These are phyloP conservation scores for Lipotes vexillifer DNA, from an alignment of 2,113 vertebrate genomes.

Conservation along the genomic window DNA sequence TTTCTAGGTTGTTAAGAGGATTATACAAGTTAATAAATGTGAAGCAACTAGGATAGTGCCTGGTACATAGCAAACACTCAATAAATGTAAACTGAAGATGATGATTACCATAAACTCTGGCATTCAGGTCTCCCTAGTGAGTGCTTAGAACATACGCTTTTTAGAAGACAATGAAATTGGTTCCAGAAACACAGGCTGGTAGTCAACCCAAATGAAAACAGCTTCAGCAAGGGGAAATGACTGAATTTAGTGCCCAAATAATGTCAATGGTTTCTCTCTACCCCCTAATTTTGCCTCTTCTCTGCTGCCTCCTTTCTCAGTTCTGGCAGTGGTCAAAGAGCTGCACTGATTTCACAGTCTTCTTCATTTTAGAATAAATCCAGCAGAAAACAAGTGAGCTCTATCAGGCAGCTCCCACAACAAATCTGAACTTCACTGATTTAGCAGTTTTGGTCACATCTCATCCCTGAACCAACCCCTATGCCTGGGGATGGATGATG, in stretches of 20 bases:
- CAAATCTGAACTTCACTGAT: not conserved
- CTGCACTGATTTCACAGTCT: not conserved
- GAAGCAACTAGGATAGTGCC: not conserved
- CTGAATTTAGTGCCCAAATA: not conserved
- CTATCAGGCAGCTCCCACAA: not conserved
- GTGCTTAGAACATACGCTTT: not conserved
- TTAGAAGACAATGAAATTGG: slow-evolving; percentile 16
- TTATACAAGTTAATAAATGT: slow-evolving; percentile 37
- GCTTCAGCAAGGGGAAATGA: not conserved
- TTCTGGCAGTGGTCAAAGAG: not conserved
- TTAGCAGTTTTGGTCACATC: not conserved
- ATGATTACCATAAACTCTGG: slow-evolving; percentile 9
- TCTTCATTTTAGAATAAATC: not conserved
- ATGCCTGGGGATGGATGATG: not conserved
- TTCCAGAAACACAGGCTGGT: slow-evolving; percentile 41
- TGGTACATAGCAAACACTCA: slow-evolving; percentile 30
- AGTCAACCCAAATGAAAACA: not conserved
- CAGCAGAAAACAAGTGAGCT: not conserved
- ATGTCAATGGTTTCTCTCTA: not conserved
- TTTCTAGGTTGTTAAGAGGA: slow-evolving; percentile 41
- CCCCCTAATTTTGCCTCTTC: not conserved
- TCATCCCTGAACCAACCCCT: not conserved
- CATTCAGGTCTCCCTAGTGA: slow-evolving; percentile 12
- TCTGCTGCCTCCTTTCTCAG: not conserved
- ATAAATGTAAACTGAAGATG: slow-evolving; percentile 44